Conservation (phyloP, 2,888 invertebrate genomes). For the Geophilus truncorum region DNA sequence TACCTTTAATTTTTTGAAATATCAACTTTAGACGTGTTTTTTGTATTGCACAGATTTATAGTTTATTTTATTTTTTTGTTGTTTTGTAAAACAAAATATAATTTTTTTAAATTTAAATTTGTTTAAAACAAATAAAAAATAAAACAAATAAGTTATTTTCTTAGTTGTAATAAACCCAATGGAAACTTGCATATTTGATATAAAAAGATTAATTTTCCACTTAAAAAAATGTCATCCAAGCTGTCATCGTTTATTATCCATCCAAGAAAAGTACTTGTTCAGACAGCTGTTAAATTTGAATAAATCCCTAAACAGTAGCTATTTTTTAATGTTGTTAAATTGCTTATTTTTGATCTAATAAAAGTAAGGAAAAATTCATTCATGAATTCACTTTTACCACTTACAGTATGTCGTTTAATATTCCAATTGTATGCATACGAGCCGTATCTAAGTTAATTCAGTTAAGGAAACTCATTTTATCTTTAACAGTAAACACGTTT, state of each 20-base stretch:
- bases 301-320: background rate
- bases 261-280: background rate
- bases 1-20: background rate
- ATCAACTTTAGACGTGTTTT: background rate
- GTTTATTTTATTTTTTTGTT: background rate
- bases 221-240: too few species aligned
- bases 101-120: too few species aligned
- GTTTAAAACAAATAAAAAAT: too few species aligned
- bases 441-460: constrained; percentile 67
- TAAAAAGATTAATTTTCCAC: background rate
- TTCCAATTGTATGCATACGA: constrained; percentile 96
- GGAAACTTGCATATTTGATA: too few species aligned
- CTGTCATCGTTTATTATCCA: background rate
- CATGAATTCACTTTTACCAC: constrained; percentile 55
- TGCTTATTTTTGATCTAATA: background rate
- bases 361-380: background rate
- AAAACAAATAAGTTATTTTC: background rate
- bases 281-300: background rate
- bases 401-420: constrained; percentile 83
- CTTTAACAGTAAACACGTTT: background rate
- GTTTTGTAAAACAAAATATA: background rate
- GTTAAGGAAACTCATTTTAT: constrained; percentile 36
- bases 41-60: too few species aligned
- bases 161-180: background rate
- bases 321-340: too few species aligned